A percentile compares a stretch with the other conserved stretches of the same genome.
These are phyloP conservation scores for Phyllostomus discolor DNA, from an alignment of 2,113 vertebrate genomes.

Conservation along the genomic window DNA sequence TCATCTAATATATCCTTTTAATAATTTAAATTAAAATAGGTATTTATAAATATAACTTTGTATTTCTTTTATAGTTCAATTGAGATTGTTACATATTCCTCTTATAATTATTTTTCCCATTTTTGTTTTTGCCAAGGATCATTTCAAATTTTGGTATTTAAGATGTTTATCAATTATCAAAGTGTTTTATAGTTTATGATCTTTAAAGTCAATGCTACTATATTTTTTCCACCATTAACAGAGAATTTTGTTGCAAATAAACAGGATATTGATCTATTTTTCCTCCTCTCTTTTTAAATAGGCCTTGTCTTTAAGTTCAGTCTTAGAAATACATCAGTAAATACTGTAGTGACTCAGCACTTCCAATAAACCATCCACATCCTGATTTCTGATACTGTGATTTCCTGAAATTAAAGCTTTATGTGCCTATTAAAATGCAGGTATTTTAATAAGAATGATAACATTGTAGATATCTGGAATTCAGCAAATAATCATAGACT, in stretches of 20 bases:
- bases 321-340: neutral
- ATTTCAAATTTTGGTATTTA: neutral
- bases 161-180: neutral
- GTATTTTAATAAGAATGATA: neutral
- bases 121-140: neutral
- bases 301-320: neutral
- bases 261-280: neutral
- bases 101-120: neutral
- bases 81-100: neutral
- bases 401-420: neutral
- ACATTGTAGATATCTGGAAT: neutral
- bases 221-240: neutral
- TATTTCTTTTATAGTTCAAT: neutral
- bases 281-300: neutral
- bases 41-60: neutral
- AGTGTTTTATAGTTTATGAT: neutral
- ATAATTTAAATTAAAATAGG: slow-evolving; percentile 17
- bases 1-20: neutral
- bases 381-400: neutral
- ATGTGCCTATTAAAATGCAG: neutral
- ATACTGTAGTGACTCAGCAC: neutral
- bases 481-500: neutral
- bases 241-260: neutral
- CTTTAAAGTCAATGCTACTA: neutral
- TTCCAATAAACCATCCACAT: neutral